A percentile compares a stretch with the other conserved stretches of the same genome.
phyloP scores from a whole-genome alignment of 2,113 vertebrate genomes.

The Gasterosteus nipponicus region DNA sequence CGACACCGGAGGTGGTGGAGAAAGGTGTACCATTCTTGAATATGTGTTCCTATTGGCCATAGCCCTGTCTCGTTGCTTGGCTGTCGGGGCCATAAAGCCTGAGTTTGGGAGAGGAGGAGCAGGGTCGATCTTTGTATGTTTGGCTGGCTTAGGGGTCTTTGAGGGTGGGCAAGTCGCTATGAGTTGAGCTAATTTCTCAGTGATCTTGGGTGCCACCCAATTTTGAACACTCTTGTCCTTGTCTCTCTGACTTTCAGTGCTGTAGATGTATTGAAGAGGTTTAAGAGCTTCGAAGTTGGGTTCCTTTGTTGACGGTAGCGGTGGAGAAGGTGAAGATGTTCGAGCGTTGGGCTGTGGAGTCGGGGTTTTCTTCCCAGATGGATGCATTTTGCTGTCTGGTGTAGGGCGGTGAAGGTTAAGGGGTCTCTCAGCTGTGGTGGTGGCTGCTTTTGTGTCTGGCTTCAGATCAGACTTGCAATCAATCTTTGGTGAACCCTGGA shows the following conservation, averaged over 20 bases:
- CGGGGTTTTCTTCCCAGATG: constrained; percentile 78
- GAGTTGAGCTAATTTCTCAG: constrained; percentile 95
- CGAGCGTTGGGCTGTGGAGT: constrained; percentile 66
- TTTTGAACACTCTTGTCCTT: constrained; percentile 83
- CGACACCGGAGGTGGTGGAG: constrained; percentile 80
- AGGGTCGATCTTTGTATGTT: constrained; percentile 77
- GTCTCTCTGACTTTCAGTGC: constrained; percentile 84
- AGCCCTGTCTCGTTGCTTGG: constrained; percentile 79
- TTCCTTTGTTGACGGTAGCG: constrained; percentile 70
- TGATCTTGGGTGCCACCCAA: constrained; percentile 88
- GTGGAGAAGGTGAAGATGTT: constrained; percentile 66
- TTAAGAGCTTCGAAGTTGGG: constrained; percentile 82
- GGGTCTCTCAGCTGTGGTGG: constrained; percentile 74
- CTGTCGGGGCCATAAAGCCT: constrained; percentile 81
- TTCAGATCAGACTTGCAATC: constrained; percentile 81
- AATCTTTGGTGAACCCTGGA: constrained; percentile 79
- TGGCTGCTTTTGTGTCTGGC: constrained; percentile 73
- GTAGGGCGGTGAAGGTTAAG: constrained; percentile 79
- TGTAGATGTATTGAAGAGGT: constrained; percentile 73
- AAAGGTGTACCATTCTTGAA: constrained; percentile 80
- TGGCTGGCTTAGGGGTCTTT: constrained; percentile 92
- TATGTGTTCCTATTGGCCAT: constrained; percentile 84
- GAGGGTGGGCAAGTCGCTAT: constrained; percentile 95
- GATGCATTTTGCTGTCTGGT: constrained; percentile 77
- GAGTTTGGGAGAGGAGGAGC: constrained; percentile 70